Conservation (phyloP, 1,140 invertebrate species). For the Melipona quadrifasciata region DNA sequence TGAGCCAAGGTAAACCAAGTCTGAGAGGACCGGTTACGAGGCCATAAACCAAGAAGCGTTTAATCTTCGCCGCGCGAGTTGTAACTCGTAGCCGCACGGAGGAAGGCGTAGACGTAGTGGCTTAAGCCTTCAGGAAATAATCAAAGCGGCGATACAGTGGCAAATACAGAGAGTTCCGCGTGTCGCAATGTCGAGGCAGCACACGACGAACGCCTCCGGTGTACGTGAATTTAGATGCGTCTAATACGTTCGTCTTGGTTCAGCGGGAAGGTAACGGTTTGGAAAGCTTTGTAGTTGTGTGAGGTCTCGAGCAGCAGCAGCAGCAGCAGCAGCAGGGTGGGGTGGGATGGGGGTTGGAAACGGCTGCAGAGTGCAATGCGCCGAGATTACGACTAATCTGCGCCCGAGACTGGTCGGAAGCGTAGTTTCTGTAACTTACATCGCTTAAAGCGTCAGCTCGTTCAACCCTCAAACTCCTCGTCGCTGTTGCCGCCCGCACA, state of each 20-base stretch:
- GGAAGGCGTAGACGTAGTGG: constrained; percentile 43
- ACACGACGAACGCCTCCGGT: background rate
- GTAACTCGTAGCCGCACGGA: constrained; percentile 28
- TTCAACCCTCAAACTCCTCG: constrained; percentile 61
- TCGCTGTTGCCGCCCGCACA: constrained; percentile 28
- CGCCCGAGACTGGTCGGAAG: constrained; percentile 63
- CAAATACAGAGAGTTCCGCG: background rate
- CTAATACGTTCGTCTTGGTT: constrained; percentile 43
- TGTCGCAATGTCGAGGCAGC: background rate
- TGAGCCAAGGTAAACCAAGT: constrained; percentile 44
- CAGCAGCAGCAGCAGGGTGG: background rate
- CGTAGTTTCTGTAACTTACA: constrained; percentile 68
- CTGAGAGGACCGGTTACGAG: constrained; percentile 11
- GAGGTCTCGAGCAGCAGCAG: constrained; percentile 23
- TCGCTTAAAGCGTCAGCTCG: constrained; percentile 68
- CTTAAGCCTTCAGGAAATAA: constrained; percentile 65
- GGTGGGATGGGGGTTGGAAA: constrained; percentile 13
- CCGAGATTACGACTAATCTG: constrained; percentile 72
- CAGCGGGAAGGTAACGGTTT: constrained; percentile 46
- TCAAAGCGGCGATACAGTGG: constrained; percentile 61
- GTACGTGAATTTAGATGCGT: constrained; percentile 39
- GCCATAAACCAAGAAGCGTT: constrained; percentile 52
- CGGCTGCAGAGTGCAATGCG: constrained; percentile 61
- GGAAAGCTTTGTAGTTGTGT: constrained; percentile 48
- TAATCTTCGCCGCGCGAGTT: constrained; percentile 48